Evolutionary conservation across 2,797 vertebrate genomes (phyloP).

Genomic region (Naso thynnoides): DNA sequence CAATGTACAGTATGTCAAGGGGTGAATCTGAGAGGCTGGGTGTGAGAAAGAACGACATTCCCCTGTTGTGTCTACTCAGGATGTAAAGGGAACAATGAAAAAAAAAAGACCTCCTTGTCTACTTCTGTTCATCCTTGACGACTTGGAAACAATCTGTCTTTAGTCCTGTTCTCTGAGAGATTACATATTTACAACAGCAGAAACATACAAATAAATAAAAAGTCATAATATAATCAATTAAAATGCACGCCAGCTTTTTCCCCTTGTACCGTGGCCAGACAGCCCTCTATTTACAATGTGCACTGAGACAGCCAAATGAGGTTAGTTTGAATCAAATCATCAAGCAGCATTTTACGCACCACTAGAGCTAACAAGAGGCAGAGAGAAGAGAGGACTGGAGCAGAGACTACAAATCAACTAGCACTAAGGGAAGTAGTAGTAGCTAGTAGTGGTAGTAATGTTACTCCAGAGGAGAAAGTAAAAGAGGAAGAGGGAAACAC

Average conservation of each 20-base stretch:
- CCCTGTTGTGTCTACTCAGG: constrained; percentile 13
- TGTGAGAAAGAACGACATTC: constrained; percentile 40
- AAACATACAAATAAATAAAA: constrained; percentile 70
- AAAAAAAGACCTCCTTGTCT: constrained; percentile 28
- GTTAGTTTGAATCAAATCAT: constrained; percentile 80
- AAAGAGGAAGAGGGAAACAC: constrained; percentile 28
- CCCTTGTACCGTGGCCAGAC: constrained; percentile 24
- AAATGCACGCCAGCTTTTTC: constrained; percentile 25
- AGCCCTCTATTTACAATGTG: constrained; percentile 68
- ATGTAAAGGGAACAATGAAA: constrained; percentile 28
- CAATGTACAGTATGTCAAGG: constrained; percentile 24
- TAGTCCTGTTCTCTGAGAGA: constrained; percentile 1
- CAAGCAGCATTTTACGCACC: constrained; percentile 72
- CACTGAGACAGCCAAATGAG: constrained; percentile 62
- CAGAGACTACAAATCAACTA: constrained; percentile 59
- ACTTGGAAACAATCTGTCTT: constrained; percentile 13
- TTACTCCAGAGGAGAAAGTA: constrained; percentile 61
- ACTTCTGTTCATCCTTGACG: constrained; percentile 12
- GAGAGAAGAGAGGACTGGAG: constrained; percentile 61
- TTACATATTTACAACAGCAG: constrained; percentile 66
- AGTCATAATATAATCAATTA: constrained; percentile 42
- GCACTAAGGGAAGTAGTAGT: constrained; percentile 57
- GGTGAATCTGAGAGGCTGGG: constrained; percentile 19
- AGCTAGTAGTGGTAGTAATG: constrained; percentile 76
- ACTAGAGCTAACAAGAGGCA: constrained; percentile 65